Conservation (phyloP, 64 coral and sea anemone genomes). For the Porites australiensis region DNA sequence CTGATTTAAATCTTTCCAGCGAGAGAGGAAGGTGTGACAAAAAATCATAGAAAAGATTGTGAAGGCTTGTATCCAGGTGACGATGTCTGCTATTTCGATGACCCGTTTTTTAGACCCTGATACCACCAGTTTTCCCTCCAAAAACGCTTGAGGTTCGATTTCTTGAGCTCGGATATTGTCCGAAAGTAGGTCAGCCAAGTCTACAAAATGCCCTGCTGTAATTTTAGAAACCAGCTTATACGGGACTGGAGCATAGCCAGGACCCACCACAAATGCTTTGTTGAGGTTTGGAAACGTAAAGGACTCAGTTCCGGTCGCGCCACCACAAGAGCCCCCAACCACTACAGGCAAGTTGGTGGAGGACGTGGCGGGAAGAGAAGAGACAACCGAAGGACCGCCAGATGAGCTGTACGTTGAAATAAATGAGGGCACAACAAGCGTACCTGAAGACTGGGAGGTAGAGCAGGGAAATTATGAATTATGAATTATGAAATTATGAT, state of each 20-base stretch:
- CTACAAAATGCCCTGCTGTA: background rate
- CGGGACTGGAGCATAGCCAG: conserved; percentile 26
- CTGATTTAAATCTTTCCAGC: too few relatives aligned
- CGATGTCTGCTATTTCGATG: background rate
- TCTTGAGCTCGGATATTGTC: conserved; percentile 30
- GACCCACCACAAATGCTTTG: conserved; percentile 8
- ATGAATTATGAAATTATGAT: too few relatives aligned
- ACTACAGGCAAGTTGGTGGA: background rate
- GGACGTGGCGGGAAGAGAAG: background rate
- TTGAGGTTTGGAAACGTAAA: background rate
- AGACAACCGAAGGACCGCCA: background rate
- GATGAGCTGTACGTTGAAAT: background rate
- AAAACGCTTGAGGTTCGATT: background rate
- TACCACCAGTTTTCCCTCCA: background rate
- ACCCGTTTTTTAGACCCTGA: too few relatives aligned
- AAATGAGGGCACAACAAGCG: background rate
- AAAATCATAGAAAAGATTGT: background rate
- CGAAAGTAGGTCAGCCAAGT: conserved; percentile 7
- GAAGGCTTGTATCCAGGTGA: background rate
- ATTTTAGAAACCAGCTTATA: conserved; percentile 33
- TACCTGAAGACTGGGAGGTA: conserved; percentile 1
- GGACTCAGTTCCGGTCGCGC: background rate
- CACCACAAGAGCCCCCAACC: conserved; percentile 3
- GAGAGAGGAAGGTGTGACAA: background rate
- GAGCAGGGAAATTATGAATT: too few relatives aligned